Evolutionary conservation across 2,113 vertebrate species (phyloP).

Genomic region (Illadopsis cleaveri): DNA sequence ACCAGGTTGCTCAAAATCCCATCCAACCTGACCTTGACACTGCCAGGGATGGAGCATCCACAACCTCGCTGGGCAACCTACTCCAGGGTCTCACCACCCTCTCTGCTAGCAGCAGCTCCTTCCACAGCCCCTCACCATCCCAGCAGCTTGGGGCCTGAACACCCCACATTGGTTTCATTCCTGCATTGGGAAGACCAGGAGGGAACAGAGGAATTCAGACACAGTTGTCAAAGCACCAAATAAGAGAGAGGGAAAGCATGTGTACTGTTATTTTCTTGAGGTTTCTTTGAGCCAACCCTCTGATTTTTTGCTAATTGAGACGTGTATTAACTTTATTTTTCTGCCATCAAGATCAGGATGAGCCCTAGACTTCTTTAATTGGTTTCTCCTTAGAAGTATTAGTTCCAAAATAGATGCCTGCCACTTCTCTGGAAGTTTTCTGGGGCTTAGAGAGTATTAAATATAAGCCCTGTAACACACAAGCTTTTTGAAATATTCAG

Average conservation of each 20-base stretch:
- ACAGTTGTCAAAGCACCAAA: background rate
- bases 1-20: background rate
- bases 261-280: background rate
- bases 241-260: no score
- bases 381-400: background rate
- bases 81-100: background rate
- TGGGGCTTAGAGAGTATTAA: background rate
- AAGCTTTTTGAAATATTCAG: background rate
- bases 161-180: background rate
- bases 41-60: background rate
- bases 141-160: background rate
- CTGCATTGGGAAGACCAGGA: background rate
- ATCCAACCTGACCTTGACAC: background rate
- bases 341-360: background rate
- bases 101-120: background rate
- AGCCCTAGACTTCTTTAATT: background rate
- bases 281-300: background rate
- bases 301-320: background rate
- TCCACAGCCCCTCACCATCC: background rate
- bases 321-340: background rate
- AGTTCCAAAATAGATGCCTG: background rate
- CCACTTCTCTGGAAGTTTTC: background rate
- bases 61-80: accelerated
- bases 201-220: background rate
- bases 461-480: background rate